A percentile compares a stretch with the other conserved stretches of the same genome.
Conservation (phyloP, 2,797 vertebrate species). For the Bradypus variegatus region DNA sequence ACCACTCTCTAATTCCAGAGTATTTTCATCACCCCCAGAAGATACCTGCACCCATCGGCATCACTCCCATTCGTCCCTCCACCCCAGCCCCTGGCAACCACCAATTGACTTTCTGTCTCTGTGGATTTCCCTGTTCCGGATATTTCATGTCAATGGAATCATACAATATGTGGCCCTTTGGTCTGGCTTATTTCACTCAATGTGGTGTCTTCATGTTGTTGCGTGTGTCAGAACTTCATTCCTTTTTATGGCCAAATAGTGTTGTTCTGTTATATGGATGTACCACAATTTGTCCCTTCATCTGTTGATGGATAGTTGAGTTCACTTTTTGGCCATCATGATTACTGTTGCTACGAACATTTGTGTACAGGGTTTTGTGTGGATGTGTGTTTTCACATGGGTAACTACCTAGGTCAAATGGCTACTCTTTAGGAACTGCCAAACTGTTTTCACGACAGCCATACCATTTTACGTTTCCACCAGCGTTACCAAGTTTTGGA, state of each 20-base stretch:
- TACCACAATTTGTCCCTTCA: neutral
- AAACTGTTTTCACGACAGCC: neutral
- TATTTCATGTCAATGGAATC: no score
- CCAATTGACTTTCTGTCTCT: no score
- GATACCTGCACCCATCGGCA: neutral
- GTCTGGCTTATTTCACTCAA: neutral
- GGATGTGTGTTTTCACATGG: neutral
- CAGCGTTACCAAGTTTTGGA: neutral
- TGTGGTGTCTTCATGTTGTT: neutral
- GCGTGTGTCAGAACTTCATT: neutral
- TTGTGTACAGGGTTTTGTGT: no score
- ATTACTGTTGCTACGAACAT: neutral
- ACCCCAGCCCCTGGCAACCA: neutral
- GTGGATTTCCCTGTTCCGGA: neutral
- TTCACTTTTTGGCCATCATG: neutral
- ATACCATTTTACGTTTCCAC: neutral
- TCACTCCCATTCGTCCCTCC: no score
- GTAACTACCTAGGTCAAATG: neutral
- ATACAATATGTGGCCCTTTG: rapidly evolving
- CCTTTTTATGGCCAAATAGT: neutral
- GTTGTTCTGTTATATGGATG: neutral
- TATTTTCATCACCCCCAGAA: neutral
- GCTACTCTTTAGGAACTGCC: neutral
- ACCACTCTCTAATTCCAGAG: neutral
- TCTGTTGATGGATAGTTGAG: neutral